These are phyloP conservation scores for Prenolepis imparis DNA, from an alignment of 2,888 invertebrate genomes.

Conservation along the genomic window DNA sequence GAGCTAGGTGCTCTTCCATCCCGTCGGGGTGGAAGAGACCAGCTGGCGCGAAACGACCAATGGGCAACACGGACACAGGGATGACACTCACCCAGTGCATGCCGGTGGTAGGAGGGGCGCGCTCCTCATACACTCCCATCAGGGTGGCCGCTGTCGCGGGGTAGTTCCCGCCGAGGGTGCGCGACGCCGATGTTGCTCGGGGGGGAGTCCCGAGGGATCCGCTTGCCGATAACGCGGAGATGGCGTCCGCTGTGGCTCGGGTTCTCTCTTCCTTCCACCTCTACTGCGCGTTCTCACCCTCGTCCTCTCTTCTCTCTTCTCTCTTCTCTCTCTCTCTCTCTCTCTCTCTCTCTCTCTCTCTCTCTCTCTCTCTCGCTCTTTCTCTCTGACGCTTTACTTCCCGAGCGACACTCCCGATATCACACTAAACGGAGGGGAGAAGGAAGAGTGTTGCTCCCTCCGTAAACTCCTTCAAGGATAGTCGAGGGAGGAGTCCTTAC, in stretches of 20 bases:
- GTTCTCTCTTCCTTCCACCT: conserved; percentile 70
- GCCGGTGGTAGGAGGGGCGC: conserved; percentile 92
- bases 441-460: conserved; percentile 24
- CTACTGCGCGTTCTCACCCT: conserved; percentile 64
- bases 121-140: conserved; percentile 97
- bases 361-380: conserved; percentile 7
- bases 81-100: conserved; percentile 94
- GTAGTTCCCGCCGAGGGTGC: conserved; percentile 84
- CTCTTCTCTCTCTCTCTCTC: too few species aligned
- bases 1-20: conserved; percentile 30
- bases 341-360: conserved; percentile 2
- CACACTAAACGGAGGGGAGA: conserved; percentile 39
- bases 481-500: conserved; percentile 61
- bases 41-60: conserved; percentile 61
- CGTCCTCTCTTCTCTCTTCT: conserved; percentile 53
- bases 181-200: conserved; percentile 83
- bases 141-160: conserved; percentile 87
- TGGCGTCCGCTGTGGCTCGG: conserved; percentile 84
- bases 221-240: conserved; percentile 86
- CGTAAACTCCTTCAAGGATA: conserved; percentile 40
- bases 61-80: conserved; percentile 68
- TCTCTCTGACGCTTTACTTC: conserved; percentile 36
- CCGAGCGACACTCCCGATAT: conserved; percentile 46
- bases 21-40: conserved; percentile 37
- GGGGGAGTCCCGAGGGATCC: conserved; percentile 87